phyloP scores from a whole-genome alignment of 2,113 vertebrate genomes.

The Laticauda colubrina region DNA sequence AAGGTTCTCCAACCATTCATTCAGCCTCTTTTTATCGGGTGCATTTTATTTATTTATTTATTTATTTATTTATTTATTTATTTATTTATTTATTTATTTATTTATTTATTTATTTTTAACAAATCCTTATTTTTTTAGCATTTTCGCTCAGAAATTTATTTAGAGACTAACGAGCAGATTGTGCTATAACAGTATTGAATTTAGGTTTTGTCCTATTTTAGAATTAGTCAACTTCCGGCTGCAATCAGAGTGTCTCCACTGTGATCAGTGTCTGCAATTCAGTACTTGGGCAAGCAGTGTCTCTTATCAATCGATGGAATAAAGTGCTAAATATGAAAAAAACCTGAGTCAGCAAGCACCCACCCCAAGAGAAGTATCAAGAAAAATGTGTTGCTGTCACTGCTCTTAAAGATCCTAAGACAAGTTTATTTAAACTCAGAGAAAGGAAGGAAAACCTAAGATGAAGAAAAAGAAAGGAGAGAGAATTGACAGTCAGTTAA shows the following conservation, averaged over 20 bases:
- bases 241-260: constrained; percentile 59
- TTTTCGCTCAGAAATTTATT: constrained; percentile 24
- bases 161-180: constrained; percentile 4
- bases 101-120: background rate
- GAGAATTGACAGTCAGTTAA: background rate
- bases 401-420: constrained; percentile 16
- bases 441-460: background rate
- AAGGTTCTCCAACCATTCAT: background rate
- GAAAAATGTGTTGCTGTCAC: background rate
- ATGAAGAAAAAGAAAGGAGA: background rate
- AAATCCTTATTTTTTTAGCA: background rate
- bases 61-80: background rate
- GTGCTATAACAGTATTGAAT: constrained; percentile 39
- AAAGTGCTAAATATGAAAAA: constrained; percentile 61
- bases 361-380: constrained; percentile 35
- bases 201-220: constrained; percentile 36
- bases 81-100: background rate
- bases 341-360: constrained; percentile 54
- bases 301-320: constrained; percentile 73
- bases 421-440: constrained; percentile 31
- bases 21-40: background rate
- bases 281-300: constrained; percentile 64
- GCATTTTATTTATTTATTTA: background rate
- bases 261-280: constrained; percentile 54
- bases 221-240: constrained; percentile 45